A percentile compares a stretch with the other conserved stretches of the same genome.
These are phyloP conservation scores for Malurus alboscapulatus DNA, from an alignment of 2,113 vertebrate species.

Conservation along the genomic window DNA sequence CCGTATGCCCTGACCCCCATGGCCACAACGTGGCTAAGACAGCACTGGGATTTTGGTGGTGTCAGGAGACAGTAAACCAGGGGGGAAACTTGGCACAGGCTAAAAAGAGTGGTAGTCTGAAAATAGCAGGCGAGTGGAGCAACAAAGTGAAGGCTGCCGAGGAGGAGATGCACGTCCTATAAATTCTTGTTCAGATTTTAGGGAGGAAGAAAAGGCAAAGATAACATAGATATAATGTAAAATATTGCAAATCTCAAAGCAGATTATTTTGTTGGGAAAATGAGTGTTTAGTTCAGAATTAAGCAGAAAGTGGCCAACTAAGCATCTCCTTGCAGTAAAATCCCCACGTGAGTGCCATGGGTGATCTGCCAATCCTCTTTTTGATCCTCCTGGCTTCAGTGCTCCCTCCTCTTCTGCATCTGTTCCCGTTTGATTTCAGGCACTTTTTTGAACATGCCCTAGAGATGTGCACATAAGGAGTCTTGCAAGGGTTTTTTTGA, in stretches of 20 bases:
- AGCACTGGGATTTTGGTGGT: not conserved
- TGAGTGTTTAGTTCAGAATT: not conserved
- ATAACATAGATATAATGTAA: not conserved
- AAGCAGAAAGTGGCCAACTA: not conserved
- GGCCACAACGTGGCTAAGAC: not conserved
- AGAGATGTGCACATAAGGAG: not conserved
- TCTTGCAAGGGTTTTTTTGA: not conserved
- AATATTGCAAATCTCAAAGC: not conserved
- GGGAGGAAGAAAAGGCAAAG: not conserved
- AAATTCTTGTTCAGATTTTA: not conserved
- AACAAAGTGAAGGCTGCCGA: not conserved
- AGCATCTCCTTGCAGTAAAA: not conserved
- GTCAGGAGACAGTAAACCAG: not conserved
- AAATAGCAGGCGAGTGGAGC: not conserved
- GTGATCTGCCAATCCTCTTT: not conserved
- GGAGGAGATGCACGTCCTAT: not conserved
- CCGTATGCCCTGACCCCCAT: accelerated
- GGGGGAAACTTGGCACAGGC: not conserved
- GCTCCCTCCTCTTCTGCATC: not conserved
- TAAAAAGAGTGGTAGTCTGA: not conserved
- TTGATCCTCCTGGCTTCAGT: not conserved
- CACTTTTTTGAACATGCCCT: not conserved
- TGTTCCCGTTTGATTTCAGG: not conserved
- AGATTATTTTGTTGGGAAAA: not conserved
- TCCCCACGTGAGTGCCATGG: not conserved